phyloP scores from a whole-genome alignment of 2,797 vertebrate species.

The Pseudomugil tenellus region DNA sequence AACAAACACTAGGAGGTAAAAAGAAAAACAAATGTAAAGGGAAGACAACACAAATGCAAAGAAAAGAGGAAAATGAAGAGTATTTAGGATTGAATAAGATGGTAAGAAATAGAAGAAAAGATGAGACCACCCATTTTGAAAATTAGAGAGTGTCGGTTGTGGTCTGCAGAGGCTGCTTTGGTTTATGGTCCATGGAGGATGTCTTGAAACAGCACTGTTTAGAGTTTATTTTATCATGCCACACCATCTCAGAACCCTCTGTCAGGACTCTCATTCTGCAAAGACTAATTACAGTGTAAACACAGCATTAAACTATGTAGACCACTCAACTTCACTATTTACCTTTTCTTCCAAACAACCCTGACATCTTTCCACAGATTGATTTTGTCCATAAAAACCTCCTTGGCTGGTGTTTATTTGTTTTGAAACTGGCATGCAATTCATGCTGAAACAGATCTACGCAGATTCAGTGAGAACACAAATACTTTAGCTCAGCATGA shows the following conservation, averaged over 20 bases:
- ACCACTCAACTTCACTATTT: conserved; percentile 80
- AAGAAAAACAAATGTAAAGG: conserved; percentile 31
- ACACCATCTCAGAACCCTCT: conserved; percentile 75
- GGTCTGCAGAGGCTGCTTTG: conserved; percentile 75
- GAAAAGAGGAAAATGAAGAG: conserved; percentile 14
- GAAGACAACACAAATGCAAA: conserved; percentile 38
- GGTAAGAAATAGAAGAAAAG: conserved; percentile 41
- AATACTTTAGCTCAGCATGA: conserved; percentile 39
- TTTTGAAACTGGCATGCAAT: conserved; percentile 72
- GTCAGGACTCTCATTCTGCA: conserved; percentile 83
- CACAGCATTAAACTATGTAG: conserved; percentile 78
- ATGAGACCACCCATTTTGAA: conserved; percentile 80
- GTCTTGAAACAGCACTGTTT: conserved; percentile 83
- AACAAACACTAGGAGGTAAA: conserved; percentile 51
- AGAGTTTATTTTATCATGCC: conserved; percentile 83
- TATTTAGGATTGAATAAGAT: conserved; percentile 46
- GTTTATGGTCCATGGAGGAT: conserved; percentile 83
- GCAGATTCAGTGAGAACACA: conserved; percentile 38
- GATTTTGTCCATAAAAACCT: conserved; percentile 74
- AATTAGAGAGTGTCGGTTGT: conserved; percentile 75
- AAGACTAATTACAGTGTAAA: conserved; percentile 85
- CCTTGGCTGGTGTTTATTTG: conserved; percentile 73
- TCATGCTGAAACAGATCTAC: conserved; percentile 60
- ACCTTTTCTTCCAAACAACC: conserved; percentile 80
- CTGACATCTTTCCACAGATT: conserved; percentile 75